These are phyloP conservation scores for Jacana jacana DNA, from an alignment of 2,113 vertebrate species.

Conservation along the genomic window DNA sequence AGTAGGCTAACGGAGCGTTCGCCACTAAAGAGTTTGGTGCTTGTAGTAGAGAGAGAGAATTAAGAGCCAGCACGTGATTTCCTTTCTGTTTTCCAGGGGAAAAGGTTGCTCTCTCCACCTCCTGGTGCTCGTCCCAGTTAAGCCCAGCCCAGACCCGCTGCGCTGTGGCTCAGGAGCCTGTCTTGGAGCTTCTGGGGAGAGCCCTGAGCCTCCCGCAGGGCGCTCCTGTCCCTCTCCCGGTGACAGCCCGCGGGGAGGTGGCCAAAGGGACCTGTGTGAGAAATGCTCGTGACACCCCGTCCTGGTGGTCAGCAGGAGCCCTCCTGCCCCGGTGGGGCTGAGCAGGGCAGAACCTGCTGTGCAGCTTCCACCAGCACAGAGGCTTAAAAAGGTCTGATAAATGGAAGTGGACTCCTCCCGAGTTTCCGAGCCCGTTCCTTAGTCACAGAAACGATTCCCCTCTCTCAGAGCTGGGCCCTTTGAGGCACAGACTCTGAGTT, in stretches of 20 bases:
- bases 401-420: not conserved
- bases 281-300: not conserved
- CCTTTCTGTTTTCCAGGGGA: not conserved
- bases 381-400: not conserved
- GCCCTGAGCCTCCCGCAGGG: not conserved
- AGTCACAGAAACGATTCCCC: not conserved
- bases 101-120: not conserved
- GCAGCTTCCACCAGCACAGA: not conserved
- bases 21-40: conserved; percentile 18
- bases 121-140: not conserved
- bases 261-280: not conserved
- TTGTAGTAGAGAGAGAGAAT: conserved; percentile 20
- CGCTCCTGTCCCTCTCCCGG: too few relatives aligned
- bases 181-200: not conserved
- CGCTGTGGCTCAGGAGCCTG: not conserved
- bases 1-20: conserved; percentile 33
- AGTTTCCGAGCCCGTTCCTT: not conserved
- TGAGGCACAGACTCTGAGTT: not conserved
- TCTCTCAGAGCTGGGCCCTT: not conserved
- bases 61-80: not conserved
- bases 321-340: rapidly evolving
- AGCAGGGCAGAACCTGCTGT: not conserved
- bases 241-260: rapidly evolving
- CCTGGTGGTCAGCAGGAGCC: too few relatives aligned
- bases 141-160: not conserved